Evolutionary conservation across 2,888 invertebrate species (phyloP).

Genomic region (Spodoptera exigua): DNA sequence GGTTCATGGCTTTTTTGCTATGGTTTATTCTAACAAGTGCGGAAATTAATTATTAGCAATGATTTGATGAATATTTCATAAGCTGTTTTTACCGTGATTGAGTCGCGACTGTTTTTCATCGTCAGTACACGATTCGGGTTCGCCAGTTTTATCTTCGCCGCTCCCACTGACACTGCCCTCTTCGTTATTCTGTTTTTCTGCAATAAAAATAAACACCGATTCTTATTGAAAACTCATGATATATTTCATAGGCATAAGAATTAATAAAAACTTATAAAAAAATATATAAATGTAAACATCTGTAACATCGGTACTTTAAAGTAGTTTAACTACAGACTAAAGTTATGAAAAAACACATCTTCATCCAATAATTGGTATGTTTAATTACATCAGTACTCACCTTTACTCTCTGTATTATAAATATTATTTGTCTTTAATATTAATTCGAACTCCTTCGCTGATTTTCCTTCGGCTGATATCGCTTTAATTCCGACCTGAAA

Average conservation of each 20-base stretch:
- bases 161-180: constrained; percentile 75
- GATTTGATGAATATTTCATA: too few species aligned
- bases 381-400: constrained; percentile 68
- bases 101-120: constrained; percentile 84
- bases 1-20: too few species aligned
- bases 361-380: too few species aligned
- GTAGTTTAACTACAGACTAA: too few species aligned
- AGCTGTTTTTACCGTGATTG: constrained; percentile 85
- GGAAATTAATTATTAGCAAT: neutral
- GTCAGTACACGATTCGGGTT: constrained; percentile 78
- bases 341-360: too few species aligned
- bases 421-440: constrained; percentile 84
- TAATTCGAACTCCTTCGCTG: constrained; percentile 84
- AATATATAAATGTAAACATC: too few species aligned
- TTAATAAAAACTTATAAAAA: too few species aligned
- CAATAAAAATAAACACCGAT: constrained; percentile 13
- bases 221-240: constrained; percentile 22
- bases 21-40: too few species aligned
- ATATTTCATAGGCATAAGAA: neutral
- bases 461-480: constrained; percentile 81
- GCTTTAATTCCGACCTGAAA: constrained; percentile 83
- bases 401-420: constrained; percentile 80
- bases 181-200: constrained; percentile 78
- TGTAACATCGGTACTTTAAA: too few species aligned
- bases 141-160: constrained; percentile 76